Percentiles rank a stretch among this genome's conserved stretches.
These are phyloP conservation scores for Iguana delicatissima DNA, from an alignment of 2,797 vertebrate species.

Conservation along the genomic window DNA sequence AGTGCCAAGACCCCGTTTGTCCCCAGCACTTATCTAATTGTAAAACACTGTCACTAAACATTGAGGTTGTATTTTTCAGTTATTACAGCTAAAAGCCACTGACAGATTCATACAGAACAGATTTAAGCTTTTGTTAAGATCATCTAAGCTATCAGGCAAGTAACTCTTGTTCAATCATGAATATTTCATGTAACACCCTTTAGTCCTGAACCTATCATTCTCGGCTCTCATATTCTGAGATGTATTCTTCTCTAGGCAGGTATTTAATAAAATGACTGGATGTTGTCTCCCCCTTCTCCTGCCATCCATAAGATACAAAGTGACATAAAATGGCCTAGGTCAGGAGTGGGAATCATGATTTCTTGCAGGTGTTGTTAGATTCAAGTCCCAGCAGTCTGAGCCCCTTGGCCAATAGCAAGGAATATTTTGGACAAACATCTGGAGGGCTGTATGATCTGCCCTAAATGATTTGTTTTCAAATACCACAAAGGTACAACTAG, in stretches of 20 bases:
- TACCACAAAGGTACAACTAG: neutral
- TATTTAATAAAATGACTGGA: slow-evolving; percentile 1
- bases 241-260: neutral
- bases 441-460: no score
- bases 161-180: neutral
- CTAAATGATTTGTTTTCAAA: neutral
- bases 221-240: neutral
- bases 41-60: neutral
- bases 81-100: neutral
- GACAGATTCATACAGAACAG: neutral
- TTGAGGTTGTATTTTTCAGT: neutral
- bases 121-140: neutral
- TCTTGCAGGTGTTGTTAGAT: no score
- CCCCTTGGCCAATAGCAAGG: no score
- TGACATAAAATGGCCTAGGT: neutral
- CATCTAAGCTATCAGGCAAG: neutral
- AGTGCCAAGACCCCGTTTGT: neutral
- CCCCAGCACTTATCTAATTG: neutral
- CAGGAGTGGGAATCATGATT: no score
- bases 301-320: neutral
- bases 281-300: neutral
- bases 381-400: no score
- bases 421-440: no score
- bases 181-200: neutral
- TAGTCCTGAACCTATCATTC: neutral